phyloP scores from a whole-genome alignment of 2,113 vertebrate genomes.

The Myotis davidii region DNA sequence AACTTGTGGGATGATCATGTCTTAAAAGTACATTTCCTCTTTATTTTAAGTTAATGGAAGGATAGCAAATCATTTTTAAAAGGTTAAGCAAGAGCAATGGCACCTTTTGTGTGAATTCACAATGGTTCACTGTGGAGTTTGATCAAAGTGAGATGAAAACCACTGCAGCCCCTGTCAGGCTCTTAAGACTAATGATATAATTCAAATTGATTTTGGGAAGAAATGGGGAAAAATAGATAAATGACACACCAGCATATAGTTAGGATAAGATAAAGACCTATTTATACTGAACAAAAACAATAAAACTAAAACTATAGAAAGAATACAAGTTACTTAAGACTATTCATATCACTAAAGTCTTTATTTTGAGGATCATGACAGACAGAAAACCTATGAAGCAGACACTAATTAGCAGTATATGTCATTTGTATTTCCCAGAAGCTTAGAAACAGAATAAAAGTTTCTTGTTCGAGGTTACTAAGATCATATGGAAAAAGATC shows the following conservation, averaged over 20 bases:
- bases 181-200: neutral
- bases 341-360: neutral
- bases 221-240: neutral
- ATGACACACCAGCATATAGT: neutral
- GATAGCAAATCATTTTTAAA: neutral
- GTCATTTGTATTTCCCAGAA: neutral
- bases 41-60: neutral
- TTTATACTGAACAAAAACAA: neutral
- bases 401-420: neutral
- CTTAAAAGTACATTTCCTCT: neutral
- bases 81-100: neutral
- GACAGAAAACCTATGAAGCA: neutral
- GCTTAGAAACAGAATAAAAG: neutral
- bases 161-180: neutral
- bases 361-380: neutral
- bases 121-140: neutral
- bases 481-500: neutral
- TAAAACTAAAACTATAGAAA: constrained; percentile 16
- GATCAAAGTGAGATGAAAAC: neutral
- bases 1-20: neutral
- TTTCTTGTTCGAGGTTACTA: neutral
- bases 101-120: neutral
- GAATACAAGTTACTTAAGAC: neutral
- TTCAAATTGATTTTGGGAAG: constrained; percentile 41
- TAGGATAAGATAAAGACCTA: constrained; percentile 26